Evolutionary conservation across 2,113 vertebrate species (phyloP).

Genomic region (Etheostoma spectabile): DNA sequence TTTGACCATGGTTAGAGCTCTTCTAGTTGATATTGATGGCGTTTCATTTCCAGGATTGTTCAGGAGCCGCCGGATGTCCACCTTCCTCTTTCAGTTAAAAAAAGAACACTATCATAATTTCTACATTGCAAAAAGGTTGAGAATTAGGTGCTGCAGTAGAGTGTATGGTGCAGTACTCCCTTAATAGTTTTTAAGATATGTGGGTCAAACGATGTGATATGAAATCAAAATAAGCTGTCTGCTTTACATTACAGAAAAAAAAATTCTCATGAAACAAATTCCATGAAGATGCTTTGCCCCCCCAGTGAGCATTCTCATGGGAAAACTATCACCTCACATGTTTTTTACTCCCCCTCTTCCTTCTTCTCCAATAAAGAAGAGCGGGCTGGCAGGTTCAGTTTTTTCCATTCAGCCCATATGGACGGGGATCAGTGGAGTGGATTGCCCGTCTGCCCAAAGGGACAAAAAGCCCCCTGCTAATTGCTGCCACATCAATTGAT

Average conservation of each 20-base stretch:
- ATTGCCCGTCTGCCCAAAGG: slow-evolving; percentile 81
- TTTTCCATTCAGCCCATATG: slow-evolving; percentile 82
- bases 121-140: not conserved
- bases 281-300: slow-evolving; percentile 19
- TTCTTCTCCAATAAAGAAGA: slow-evolving; percentile 75
- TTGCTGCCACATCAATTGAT: slow-evolving; percentile 94
- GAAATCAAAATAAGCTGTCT: not conserved
- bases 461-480: slow-evolving; percentile 90
- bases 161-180: not conserved
- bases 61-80: too few species aligned
- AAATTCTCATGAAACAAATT: not conserved
- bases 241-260: not conserved
- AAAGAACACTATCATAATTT: not conserved
- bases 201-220: not conserved
- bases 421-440: slow-evolving; percentile 90
- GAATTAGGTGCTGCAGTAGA: not conserved
- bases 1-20: too few species aligned
- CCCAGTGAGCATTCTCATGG: slow-evolving; percentile 83
- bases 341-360: slow-evolving; percentile 64
- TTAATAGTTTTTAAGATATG: not conserved
- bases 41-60: too few species aligned
- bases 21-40: too few species aligned
- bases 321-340: slow-evolving; percentile 86
- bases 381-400: slow-evolving; percentile 78
- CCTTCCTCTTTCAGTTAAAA: not conserved